Conservation (phyloP, 2,888 invertebrate genomes). For the Hypena proboscidalis region DNA sequence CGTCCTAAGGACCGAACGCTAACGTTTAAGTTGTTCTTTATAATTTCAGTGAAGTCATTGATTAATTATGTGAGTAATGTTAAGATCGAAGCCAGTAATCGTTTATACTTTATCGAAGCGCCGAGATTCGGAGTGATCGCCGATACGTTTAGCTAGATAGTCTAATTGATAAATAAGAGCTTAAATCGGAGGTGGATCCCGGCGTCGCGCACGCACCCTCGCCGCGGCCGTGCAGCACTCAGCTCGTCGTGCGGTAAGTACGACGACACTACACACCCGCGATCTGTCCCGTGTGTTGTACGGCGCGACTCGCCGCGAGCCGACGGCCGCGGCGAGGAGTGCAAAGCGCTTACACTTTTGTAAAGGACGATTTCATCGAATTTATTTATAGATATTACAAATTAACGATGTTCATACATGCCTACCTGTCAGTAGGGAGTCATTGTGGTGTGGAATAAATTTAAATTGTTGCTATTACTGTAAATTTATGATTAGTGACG, state of each 20-base stretch:
- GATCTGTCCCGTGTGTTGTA: not conserved
- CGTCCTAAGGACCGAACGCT: slow-evolving; percentile 54
- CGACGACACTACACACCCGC: slow-evolving; percentile 50
- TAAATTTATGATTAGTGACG: slow-evolving; percentile 78
- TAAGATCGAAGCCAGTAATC: slow-evolving; percentile 77
- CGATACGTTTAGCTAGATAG: slow-evolving; percentile 75
- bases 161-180: slow-evolving; percentile 78
- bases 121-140: slow-evolving; percentile 71
- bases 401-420: slow-evolving; percentile 76
- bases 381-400: slow-evolving; percentile 84
- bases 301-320: slow-evolving; percentile 19
- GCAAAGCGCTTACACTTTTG: slow-evolving; percentile 64
- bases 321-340: slow-evolving; percentile 51
- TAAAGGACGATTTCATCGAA: slow-evolving; percentile 84
- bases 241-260: slow-evolving; percentile 62
- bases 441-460: slow-evolving; percentile 80
- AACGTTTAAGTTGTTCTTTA: slow-evolving; percentile 68
- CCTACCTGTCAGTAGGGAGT: slow-evolving; percentile 73
- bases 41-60: slow-evolving; percentile 75
- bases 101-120: slow-evolving; percentile 69
- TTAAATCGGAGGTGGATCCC: slow-evolving; percentile 69
- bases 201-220: slow-evolving; percentile 60
- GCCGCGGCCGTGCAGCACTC: slow-evolving; percentile 44
- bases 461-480: slow-evolving; percentile 82
- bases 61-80: slow-evolving; percentile 74